phyloP scores from a whole-genome alignment of 2,797 vertebrate genomes.

The Phalloptychus januarius region DNA sequence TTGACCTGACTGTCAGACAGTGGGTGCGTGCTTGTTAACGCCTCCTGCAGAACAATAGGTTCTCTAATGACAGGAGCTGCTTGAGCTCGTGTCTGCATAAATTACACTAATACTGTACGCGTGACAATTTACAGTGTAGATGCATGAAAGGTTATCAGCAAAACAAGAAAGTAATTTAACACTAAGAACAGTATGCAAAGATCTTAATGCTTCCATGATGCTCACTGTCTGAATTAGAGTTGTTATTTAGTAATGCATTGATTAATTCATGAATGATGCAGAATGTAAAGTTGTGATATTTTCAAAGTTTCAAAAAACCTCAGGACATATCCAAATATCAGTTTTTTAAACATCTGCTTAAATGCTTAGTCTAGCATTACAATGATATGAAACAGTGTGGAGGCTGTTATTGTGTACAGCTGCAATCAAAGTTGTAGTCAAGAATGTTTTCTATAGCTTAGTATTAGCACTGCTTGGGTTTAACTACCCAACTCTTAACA shows the following conservation, averaged over 20 bases:
- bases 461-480: background rate
- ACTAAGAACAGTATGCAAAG: background rate
- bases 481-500: background rate
- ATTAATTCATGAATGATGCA: background rate
- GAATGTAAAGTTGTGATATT: background rate
- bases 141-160: slow-evolving; percentile 24
- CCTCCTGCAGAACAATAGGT: slow-evolving; percentile 71
- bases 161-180: background rate
- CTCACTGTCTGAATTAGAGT: background rate
- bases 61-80: slow-evolving; percentile 70
- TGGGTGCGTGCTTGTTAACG: slow-evolving; percentile 10
- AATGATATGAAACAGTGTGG: background rate
- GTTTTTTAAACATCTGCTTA: background rate
- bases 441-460: background rate
- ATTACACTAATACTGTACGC: slow-evolving; percentile 75
- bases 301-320: background rate
- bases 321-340: background rate
- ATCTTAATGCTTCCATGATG: background rate
- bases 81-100: slow-evolving; percentile 53
- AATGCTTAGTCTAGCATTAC: background rate
- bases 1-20: slow-evolving; percentile 51
- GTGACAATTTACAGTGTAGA: slow-evolving; percentile 60
- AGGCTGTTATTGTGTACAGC: too few species aligned
- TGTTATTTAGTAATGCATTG: background rate
- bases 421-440: background rate